Conservation (phyloP, 2,797 vertebrate species). For the Enteromius afrohamiltoni region DNA sequence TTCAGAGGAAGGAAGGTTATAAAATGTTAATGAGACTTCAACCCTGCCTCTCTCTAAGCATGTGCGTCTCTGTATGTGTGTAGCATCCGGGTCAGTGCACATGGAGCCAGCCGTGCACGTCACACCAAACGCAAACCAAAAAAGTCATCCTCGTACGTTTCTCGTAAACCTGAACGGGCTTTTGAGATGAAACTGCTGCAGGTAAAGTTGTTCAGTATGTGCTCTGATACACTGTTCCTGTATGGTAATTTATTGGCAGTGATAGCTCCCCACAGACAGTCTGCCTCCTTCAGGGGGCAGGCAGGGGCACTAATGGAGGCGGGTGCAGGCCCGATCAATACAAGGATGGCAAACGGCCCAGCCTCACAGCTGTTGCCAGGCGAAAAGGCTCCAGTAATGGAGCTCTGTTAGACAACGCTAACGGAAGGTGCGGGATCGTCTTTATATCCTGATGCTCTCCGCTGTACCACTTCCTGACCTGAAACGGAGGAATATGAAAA, state of each 20-base stretch:
- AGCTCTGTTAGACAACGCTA: constrained; percentile 53
- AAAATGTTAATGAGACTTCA: constrained; percentile 78
- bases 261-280: constrained; percentile 70
- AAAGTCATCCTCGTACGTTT: background rate
- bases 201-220: constrained; percentile 30
- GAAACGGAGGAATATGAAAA: constrained; percentile 28
- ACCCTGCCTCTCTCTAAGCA: constrained; percentile 58
- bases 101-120: constrained; percentile 3
- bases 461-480: constrained; percentile 46
- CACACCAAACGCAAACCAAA: constrained; percentile 9
- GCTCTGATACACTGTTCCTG: constrained; percentile 56
- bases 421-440: constrained; percentile 44
- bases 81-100: constrained; percentile 41
- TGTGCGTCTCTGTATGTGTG: constrained; percentile 43
- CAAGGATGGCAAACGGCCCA: constrained; percentile 65
- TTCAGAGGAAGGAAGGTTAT: constrained; percentile 73
- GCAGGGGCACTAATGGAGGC: constrained; percentile 79
- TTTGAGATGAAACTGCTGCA: constrained; percentile 14
- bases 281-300: constrained; percentile 73
- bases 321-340: constrained; percentile 77
- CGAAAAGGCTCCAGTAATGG: constrained; percentile 64
- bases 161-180: background rate
- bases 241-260: constrained; percentile 65
- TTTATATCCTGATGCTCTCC: constrained; percentile 52
- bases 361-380: constrained; percentile 70